Base-by-base conservation (phyloP, 2,888 invertebrate genomes). In the Cylindroiulus punctatus region DNA sequence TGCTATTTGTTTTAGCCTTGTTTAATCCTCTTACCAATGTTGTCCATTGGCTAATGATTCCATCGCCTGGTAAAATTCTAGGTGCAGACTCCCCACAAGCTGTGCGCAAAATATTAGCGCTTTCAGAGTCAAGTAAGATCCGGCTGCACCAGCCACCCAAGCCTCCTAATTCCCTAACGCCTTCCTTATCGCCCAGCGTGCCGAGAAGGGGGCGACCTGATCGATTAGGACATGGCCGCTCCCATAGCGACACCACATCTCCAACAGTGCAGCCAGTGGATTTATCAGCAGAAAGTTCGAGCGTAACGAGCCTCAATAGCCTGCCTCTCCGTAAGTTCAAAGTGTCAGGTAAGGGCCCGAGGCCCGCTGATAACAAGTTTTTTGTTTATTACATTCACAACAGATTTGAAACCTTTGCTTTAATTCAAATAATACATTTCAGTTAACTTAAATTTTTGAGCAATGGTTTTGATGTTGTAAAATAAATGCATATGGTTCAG, bases 51-150 rank as follows among this genome's bases (percentile, higher is more conserved):
- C 8, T 36, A 81, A 26, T 81, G 3, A 76, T 10, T 3, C 5
- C 65, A 81, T 2, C 32, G 81, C 26, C 10, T 30, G 14, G 32
- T 36, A 5, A 10, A n/a, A 83, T 19, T 40, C 14, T 89, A 93
- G 95, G 98, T 88, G 95, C 98, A 76, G 98, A 98, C 76, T 98
- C 98, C 19, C 99, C 99, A 30, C 98, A 98, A 91, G 97, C 98
- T 12, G 97, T 99, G 26, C 94, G 98, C 89, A 99, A 99, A 91
- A 94, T 99, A 90, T 92, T 99, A 89, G 95, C 98, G 10, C 93
- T 99, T 44, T 97, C 91, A 19, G 92, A 92, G 88, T 89, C 90
- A 89, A 87, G 89, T 85, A 97, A 97, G 91, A 96, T 97, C 14
- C 93, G 96, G 86, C 97, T 96, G 8, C 96, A 96, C 90, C 96